Base-by-base conservation (phyloP, 2,113 vertebrate species). In the Pipa parva region DNA sequence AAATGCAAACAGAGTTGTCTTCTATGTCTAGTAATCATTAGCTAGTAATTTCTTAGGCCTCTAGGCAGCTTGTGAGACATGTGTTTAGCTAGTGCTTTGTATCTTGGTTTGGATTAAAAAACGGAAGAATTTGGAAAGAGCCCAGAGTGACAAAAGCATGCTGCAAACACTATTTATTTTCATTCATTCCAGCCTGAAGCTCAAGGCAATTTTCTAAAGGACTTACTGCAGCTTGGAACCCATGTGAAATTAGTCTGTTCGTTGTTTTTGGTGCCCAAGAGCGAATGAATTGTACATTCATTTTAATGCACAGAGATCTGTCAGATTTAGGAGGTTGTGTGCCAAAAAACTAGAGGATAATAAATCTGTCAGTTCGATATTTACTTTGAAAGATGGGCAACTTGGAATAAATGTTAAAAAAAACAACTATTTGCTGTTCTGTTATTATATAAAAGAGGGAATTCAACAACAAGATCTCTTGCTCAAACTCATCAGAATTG, bases 151-250 rank as follows among this genome's bases (percentile, higher is more conserved):
- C 56, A 68, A 45, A 39, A 27, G 42, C 46, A 36, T 37, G 29
- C 42, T 59, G 21, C 27, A 31, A 20, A 56, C 28, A 50, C 56
- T 68, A 59, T 68, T 68, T 52, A 59, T 68, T 68, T 59, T 68
- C 55, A 68, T 50, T 48, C 28, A 68, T 68, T 68, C 64, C 55
- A 68, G 64, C 56, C 51, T 55, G 56, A 56, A 68, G 56, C 64
- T 59, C 22, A 37, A 46, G 48, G 64, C 45, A 55, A 39, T 67
- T 59, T 66, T 68, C 37, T 39, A 51, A 68, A 31, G 56, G 45
- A 68, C 64, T 68, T 33, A 50, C 13, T 27, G 29, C 28, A 59
- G 54, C 22, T 39, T 42, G 49, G 63, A 49, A 58, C 51, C n/a
- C 15, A 31, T 68, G 42, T 51, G 48, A 59, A 59, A 68, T 59